Evolutionary conservation across 2,888 invertebrate genomes (phyloP).

Genomic region (Mesorhabditis belari): DNA sequence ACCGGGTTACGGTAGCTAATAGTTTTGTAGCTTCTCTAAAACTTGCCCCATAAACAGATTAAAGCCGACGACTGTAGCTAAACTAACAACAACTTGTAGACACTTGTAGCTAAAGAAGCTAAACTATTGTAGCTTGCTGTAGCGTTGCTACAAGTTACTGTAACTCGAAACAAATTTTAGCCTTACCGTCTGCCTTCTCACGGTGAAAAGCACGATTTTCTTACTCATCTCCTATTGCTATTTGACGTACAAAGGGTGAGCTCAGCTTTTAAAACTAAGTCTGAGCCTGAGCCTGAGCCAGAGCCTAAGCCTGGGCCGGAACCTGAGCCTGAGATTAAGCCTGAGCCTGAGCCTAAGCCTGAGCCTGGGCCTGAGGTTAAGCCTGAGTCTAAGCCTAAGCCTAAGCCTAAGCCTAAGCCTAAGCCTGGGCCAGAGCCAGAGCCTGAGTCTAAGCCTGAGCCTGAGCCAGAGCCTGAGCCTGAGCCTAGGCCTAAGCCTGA

Average conservation of each 20-base stretch:
- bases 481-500: not conserved
- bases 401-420: not conserved
- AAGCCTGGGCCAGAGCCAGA: not conserved
- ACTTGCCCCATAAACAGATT: too few relatives aligned
- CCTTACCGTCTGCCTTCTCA: not conserved
- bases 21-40: too few relatives aligned
- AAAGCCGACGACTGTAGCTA: too few relatives aligned
- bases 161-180: too few relatives aligned
- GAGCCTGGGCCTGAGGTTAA: not conserved
- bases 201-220: not conserved
- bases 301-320: not conserved
- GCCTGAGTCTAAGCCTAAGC: not conserved
- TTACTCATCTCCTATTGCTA: not conserved
- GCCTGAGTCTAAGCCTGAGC: not conserved
- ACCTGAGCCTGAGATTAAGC: not conserved
- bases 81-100: too few relatives aligned
- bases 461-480: not conserved
- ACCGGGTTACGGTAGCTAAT: too few relatives aligned
- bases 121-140: too few relatives aligned
- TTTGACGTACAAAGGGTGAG: not conserved
- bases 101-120: too few relatives aligned
- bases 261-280: not conserved
- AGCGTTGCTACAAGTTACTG: too few relatives aligned
- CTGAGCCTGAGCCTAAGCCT: not conserved
- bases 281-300: not conserved